Base-by-base conservation (phyloP, 2,113 vertebrate species). In the Eudorcas thomsonii region DNA sequence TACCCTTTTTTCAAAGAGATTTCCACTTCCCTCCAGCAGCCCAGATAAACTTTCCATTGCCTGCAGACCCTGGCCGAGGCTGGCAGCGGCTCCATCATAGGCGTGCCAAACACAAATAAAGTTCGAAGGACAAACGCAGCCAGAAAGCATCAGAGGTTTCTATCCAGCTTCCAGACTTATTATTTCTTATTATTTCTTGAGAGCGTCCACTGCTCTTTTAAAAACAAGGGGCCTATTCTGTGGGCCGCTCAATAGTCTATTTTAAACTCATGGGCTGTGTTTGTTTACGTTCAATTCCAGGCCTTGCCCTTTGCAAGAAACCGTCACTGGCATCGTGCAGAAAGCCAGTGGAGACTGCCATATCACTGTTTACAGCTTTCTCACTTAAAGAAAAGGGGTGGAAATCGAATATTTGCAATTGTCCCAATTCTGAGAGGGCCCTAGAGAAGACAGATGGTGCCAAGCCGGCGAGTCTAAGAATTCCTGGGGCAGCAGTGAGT, bases 161-260 rank as follows among this genome's bases (percentile, higher is more conserved):
- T 96, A 96, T 88, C 57, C 0, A 82, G 92, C 98, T 98, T 98
- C 98, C 96, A 98, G 98, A 98, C 96, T 98, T 98, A 97, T 98
- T 98, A 98, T 98, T 98, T 97, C 98, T 97, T 98, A 97, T 89
- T 98, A 98, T 98, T 98, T 98, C 98, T 17, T 23, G 92, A 98
- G 91, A 98, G 97, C 94, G 33, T 54, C 95, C 97, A 64, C 97
- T 98, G 98, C 98, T 98, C 97, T 97, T 97, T 97, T 97, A 97
- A 98, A 99, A 98, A 99, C 98, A 99, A 99, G 98, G 97, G 97
- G 91, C 97, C 98, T 98, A 98, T 99, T 99, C 98, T 98, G 86
- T 98, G 94, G 98, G 96, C 98, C 82, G 3, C 96, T 99, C 98
- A 98, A 98, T 99, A 98, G 98, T 98, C 98, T 98, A 98, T 98